Evolutionary conservation across 2,797 vertebrate genomes (phyloP), one percentile per base, ranked within the genome.

Genomic region (Artibeus jamaicensis): DNA sequence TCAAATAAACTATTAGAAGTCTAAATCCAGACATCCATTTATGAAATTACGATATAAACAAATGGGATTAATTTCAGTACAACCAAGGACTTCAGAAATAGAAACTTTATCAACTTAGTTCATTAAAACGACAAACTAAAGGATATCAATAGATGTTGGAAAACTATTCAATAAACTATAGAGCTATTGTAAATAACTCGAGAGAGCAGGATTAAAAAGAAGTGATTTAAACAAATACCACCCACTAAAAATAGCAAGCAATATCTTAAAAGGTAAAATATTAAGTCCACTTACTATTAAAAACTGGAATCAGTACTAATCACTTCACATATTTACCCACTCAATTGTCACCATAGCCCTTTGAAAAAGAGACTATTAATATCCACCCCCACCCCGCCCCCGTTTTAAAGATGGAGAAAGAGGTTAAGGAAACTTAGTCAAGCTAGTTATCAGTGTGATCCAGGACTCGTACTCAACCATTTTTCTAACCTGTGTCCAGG

Each of bases 61-160:
- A 95, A 92, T 95, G 70, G 73, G 83, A 96, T 96, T 87, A 88
- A 96, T 97, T 95, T 83, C 50, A 73, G 62, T 65, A 95, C 74
- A 50, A 62, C 78, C 78, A 92, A 96, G 46, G 37, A 81, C 92
- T 96, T 93, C 32, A 89, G 81, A 94, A 96, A 92, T 21, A 91
- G 59, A 12, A 88, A 81, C 79, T 86, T 96, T 76, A 91, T 92
- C 92, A 95, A 77, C 50, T 46, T 89, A 92, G 89, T 97, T 95
- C 59, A 86, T 84, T 83, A 42, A 22, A 91, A 88, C 77, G 89
- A 55, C 39, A 90, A 81, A 89, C 59, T 68, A 71, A 91, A 86
- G 65, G 15, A 50, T 93, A 94, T 71, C 46, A 86, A 89, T 44
- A 78, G 78, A 59, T 62, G 42, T 16, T 89, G 62, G 89, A 95